Evolutionary conservation across 1,140 invertebrate species (phyloP).

Genomic region (Philopotamus ludificatus): DNA sequence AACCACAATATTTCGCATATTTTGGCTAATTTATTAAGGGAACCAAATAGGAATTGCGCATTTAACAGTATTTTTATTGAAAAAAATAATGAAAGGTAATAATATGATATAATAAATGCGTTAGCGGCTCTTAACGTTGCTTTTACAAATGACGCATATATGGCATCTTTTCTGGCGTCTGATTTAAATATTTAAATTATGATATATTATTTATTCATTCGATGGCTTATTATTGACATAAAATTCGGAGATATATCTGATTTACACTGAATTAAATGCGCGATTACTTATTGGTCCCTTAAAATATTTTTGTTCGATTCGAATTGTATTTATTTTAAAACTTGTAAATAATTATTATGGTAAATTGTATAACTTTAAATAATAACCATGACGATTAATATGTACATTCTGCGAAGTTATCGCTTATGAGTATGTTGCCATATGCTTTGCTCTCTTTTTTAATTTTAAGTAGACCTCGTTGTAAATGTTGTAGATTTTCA

Average conservation of each 20-base stretch:
- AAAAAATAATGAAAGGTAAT: background rate
- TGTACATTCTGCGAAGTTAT: background rate
- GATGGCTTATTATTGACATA: background rate
- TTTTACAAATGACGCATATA: too few species aligned
- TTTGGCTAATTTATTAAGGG: background rate
- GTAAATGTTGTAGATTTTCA: constrained; percentile 23
- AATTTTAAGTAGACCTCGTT: constrained; percentile 27
- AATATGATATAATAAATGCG: background rate
- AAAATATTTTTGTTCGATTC: background rate
- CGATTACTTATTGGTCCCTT: background rate
- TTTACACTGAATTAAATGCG: too few species aligned
- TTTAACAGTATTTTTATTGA: background rate
- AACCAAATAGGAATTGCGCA: background rate
- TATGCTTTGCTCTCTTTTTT: constrained; percentile 17
- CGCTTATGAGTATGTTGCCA: background rate
- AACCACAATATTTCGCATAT: background rate
- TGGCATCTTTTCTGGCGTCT: too few species aligned
- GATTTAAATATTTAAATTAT: background rate
- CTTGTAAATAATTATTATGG: background rate
- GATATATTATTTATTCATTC: background rate
- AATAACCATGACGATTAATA: background rate
- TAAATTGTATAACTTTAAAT: background rate
- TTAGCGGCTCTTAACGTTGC: too few species aligned
- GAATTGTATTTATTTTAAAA: background rate
- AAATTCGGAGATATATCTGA: background rate